Percentiles rank a stretch among this genome's conserved stretches.
Evolutionary conservation across 2,888 invertebrate species (phyloP).

Genomic region (Parascotia fuliginaria): DNA sequence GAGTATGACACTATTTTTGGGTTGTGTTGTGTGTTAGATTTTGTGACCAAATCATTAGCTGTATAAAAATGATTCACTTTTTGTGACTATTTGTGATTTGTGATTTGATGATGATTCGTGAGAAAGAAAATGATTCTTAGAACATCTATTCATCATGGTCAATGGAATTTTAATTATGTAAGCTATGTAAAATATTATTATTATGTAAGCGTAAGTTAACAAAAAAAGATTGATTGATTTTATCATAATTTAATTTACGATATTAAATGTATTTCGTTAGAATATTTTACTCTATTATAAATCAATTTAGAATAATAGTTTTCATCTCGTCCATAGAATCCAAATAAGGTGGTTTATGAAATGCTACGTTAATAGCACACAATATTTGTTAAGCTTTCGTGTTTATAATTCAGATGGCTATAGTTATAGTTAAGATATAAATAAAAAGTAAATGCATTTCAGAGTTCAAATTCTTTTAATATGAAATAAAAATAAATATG

Average conservation of each 20-base stretch:
- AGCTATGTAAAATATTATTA: too few species aligned
- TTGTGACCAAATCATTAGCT: too few species aligned
- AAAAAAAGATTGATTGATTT: too few species aligned
- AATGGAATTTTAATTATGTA: too few species aligned
- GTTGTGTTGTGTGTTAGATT: too few species aligned
- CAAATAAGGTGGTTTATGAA: not conserved
- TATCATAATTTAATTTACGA: not conserved
- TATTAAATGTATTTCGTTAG: not conserved
- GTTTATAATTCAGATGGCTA: constrained; percentile 5
- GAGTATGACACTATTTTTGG: too few species aligned
- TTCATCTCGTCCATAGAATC: not conserved
- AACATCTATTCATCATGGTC: too few species aligned
- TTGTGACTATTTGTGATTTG: too few species aligned
- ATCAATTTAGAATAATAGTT: not conserved
- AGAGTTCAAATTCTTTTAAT: constrained; percentile 37
- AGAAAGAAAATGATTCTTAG: too few species aligned
- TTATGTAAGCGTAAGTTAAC: too few species aligned
- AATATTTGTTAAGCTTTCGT: constrained; percentile 26
- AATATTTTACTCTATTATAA: not conserved
- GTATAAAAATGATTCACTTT: too few species aligned
- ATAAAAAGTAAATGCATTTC: constrained; percentile 32
- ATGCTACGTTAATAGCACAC: constrained; percentile 38
- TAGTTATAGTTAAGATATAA: constrained; percentile 26
- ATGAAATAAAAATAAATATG: constrained; percentile 24
- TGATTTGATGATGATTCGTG: too few species aligned